Percentiles rank a stretch among this genome's conserved stretches.
phyloP scores from a whole-genome alignment of 2,113 vertebrate species.

The Empidonax traillii region DNA sequence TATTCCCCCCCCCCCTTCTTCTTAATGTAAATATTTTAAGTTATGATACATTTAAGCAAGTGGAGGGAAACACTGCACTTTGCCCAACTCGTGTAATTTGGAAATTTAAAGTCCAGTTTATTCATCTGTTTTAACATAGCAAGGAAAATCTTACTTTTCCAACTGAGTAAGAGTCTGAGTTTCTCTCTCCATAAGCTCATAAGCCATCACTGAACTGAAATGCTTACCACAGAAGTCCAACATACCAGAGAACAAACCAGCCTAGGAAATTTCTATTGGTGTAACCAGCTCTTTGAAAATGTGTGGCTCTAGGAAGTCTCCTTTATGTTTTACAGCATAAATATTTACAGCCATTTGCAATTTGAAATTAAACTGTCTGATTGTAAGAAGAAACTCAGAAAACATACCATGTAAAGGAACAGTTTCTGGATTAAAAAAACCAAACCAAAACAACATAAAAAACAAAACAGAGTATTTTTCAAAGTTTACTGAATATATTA shows the following conservation, averaged over 20 bases:
- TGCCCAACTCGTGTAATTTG: background rate
- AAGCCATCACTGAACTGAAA: background rate
- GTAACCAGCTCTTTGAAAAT: background rate
- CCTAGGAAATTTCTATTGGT: background rate
- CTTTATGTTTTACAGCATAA: background rate
- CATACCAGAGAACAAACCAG: background rate
- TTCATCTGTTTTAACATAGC: background rate
- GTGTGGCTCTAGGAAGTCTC: background rate
- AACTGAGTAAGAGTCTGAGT: background rate
- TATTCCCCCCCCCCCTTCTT: background rate
- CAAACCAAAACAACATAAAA: background rate
- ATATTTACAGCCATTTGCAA: background rate
- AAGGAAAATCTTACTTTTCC: conserved; percentile 29
- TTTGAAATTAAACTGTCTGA: background rate
- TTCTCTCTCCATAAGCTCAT: background rate
- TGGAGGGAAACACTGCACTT: background rate
- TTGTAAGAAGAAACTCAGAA: background rate
- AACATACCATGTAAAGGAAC: background rate
- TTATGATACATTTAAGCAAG: background rate
- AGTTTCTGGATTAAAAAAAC: background rate
- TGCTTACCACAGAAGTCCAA: background rate
- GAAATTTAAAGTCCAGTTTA: background rate
- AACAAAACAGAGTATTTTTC: background rate
- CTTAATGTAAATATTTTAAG: conserved; percentile 6
- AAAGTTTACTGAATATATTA: background rate